These are phyloP conservation scores for Hemiscyllium ocellatum DNA, from an alignment of 2,113 vertebrate species.

Conservation along the genomic window DNA sequence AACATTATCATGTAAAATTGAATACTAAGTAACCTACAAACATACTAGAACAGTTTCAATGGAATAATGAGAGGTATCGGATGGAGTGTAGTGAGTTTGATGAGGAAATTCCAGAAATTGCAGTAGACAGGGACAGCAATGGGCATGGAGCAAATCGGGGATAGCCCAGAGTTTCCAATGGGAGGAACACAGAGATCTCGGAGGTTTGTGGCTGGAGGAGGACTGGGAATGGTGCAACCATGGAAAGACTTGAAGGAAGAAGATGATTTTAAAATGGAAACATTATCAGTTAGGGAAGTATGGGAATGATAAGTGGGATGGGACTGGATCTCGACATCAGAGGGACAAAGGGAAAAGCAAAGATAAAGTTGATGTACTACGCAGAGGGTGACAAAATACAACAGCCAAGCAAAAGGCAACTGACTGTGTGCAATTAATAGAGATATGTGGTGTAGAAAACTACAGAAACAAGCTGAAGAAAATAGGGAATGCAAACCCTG, in stretches of 20 bases:
- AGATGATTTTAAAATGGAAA: not conserved
- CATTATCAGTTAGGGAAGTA: not conserved
- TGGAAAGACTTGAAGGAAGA: not conserved
- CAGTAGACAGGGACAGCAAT: not conserved
- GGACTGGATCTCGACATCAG: not conserved
- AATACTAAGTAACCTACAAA: not conserved
- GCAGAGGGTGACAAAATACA: not conserved
- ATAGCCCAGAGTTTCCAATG: not conserved
- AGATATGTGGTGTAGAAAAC: not conserved
- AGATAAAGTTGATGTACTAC: not conserved
- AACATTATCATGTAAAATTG: not conserved
- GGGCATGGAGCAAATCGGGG: not conserved
- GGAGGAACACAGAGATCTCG: not conserved
- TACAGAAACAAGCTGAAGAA: not conserved
- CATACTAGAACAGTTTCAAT: not conserved
- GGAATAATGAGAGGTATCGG: too few species aligned
- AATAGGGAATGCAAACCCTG: not conserved
- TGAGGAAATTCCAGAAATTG: too few species aligned
- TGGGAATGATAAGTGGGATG: not conserved
- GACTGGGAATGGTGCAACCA: not conserved
- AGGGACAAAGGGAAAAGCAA: not conserved
- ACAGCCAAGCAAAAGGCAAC: not conserved
- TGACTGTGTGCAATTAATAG: not conserved
- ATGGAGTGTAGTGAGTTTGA: too few species aligned
- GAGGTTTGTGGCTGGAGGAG: not conserved